Conservation (phyloP, 2,888 invertebrate genomes). For the Shargacucullia verbasci region DNA sequence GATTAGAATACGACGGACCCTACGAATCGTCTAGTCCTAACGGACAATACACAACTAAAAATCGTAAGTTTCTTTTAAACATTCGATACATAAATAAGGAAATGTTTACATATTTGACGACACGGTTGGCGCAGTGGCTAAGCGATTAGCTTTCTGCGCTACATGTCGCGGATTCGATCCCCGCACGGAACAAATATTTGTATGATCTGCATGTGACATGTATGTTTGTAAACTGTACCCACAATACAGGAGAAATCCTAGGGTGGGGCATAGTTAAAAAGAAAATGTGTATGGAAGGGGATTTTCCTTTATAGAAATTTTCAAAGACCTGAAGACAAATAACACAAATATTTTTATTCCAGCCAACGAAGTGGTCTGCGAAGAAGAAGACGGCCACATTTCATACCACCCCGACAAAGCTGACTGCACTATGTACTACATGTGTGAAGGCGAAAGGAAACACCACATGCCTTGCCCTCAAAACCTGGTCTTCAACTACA, state of each 20-base stretch:
- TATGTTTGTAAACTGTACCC: too few relatives aligned
- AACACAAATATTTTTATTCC: constrained; percentile 45
- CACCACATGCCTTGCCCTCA: constrained; percentile 98
- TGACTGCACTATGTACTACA: constrained; percentile 98
- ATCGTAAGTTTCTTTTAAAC: constrained; percentile 91
- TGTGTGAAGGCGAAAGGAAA: constrained; percentile 98
- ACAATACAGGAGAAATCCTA: too few relatives aligned
- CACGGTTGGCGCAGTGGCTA: too few relatives aligned
- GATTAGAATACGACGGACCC: constrained; percentile 95
- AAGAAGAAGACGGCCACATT: constrained; percentile 98
- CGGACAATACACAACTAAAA: constrained; percentile 95
- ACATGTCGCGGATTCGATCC: too few relatives aligned
- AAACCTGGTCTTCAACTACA: constrained; percentile 97
- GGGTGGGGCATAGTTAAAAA: too few relatives aligned
- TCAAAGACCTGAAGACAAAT: background rate
- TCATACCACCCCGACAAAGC: constrained; percentile 97
- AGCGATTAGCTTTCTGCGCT: too few relatives aligned
- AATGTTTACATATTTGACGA: too few relatives aligned
- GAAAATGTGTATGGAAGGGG: too few relatives aligned
- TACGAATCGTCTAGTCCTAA: constrained; percentile 92
- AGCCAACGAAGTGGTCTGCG: constrained; percentile 97
- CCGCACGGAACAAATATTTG: too few relatives aligned
- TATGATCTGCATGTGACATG: too few relatives aligned
- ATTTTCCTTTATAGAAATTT: too few relatives aligned
- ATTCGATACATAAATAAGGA: too few relatives aligned